phyloP scores from a whole-genome alignment of 2,888 invertebrate species.

The Apotomis betuletana region DNA sequence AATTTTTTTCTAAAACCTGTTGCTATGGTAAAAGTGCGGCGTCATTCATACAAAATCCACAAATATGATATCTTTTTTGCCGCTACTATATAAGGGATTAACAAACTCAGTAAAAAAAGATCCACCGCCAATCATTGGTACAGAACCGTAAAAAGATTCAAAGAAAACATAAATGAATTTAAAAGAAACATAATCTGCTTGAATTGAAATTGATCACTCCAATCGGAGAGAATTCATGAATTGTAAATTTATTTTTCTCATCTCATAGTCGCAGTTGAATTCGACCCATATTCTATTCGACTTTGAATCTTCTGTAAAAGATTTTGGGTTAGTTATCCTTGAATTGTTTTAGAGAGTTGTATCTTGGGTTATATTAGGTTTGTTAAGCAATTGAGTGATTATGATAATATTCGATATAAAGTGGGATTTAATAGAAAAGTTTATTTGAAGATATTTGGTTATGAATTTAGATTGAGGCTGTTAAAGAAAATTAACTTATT shows the following conservation, averaged over 20 bases:
- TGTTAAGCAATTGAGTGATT: constrained; percentile 21
- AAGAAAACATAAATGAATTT: not conserved
- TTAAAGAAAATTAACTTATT: not conserved
- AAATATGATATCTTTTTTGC: too few relatives aligned
- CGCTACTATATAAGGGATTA: too few relatives aligned
- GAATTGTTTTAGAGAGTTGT: not conserved
- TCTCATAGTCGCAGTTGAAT: constrained; percentile 2
- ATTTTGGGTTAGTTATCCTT: not conserved
- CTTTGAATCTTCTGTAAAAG: constrained; percentile 1
- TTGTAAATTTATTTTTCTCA: constrained; percentile 36
- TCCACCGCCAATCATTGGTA: not conserved
- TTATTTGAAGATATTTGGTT: constrained; percentile 1
- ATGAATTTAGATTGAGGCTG: not conserved
- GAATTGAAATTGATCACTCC: constrained; percentile 32
- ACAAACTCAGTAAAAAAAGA: too few relatives aligned
- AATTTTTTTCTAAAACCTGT: too few relatives aligned
- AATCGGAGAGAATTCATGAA: constrained; percentile 29
- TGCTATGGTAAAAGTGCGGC: too few relatives aligned
- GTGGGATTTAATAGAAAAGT: constrained; percentile 1
- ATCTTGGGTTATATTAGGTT: constrained; percentile 3
- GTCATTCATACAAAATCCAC: too few relatives aligned
- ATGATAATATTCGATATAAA: constrained; percentile 26
- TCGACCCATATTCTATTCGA: not conserved
- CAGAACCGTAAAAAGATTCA: not conserved
- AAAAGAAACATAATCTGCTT: constrained; percentile 31